Evolutionary conservation across 64 coral and sea anemone genomes (phyloP).

Genomic region (Porites australiensis): DNA sequence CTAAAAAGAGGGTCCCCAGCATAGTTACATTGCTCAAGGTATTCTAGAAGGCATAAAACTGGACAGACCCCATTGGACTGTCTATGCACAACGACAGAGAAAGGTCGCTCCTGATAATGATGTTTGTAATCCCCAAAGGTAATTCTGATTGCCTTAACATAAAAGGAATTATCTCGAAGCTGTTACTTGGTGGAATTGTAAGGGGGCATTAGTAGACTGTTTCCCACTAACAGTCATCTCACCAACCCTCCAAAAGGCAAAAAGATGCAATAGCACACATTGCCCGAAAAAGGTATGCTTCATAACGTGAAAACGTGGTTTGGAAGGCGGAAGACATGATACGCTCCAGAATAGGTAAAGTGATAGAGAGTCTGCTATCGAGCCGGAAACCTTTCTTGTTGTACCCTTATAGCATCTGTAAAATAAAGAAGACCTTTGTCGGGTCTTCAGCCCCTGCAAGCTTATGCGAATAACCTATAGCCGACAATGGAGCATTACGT

Average conservation of each 20-base stretch:
- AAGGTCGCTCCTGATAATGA: conserved; percentile 51
- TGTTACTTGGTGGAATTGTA: conserved; percentile 1
- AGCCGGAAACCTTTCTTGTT: too few species aligned
- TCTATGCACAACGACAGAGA: conserved; percentile 16
- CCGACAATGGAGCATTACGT: too few species aligned
- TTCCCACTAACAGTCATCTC: conserved; percentile 48
- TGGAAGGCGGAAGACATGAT: too few species aligned
- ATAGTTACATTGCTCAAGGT: conserved; percentile 6
- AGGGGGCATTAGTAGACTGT: background rate
- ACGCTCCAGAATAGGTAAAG: too few species aligned
- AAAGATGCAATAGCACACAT: too few species aligned
- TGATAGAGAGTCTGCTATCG: too few species aligned
- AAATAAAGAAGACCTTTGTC: too few species aligned
- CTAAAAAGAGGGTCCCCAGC: conserved; percentile 22
- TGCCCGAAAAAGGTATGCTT: too few species aligned
- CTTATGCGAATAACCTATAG: too few species aligned
- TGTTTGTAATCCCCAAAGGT: conserved; percentile 73
- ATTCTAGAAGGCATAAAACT: conserved; percentile 43
- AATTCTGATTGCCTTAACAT: conserved; percentile 9
- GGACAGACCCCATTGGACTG: conserved; percentile 28
- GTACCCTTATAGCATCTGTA: too few species aligned
- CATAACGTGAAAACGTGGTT: too few species aligned
- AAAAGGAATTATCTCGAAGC: background rate
- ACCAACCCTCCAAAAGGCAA: conserved; percentile 55
- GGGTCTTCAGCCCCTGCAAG: too few species aligned